Base-by-base conservation (phyloP, 2,888 invertebrate species). In the Agonopterix alstromeriana region DNA sequence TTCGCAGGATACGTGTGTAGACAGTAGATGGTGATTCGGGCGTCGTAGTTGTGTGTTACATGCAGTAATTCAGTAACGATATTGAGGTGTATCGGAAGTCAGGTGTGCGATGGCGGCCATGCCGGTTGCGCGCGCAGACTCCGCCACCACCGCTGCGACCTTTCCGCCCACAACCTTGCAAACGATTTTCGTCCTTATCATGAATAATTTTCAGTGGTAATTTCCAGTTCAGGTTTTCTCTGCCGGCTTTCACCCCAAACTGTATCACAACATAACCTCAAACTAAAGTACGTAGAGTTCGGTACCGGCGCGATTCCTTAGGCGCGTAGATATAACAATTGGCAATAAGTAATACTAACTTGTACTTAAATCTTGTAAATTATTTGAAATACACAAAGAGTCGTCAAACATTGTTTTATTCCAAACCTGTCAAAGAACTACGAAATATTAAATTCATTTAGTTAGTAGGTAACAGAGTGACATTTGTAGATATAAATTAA, bases 221-320 rank as follows among this genome's bases (percentile, higher is more conserved):
- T 72, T 80, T 65, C 63, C 58, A 62, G 53, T 61, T 53, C 53
- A 55, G 58, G 57, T 53, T 63, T 62, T 62, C 57, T 57, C 62
- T 61, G 65, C 78, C 83, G 83, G 81, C 77, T 78, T 82, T 73
- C 77, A 67, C 69, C 67, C 69, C 71, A 73, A 82, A 82, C 76
- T 76, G 77, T 77, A 79, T 85, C 82, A 88, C 82, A 88, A 88
- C 87, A 88, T 88, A 88, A 87, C 88, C 88, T 87, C 83, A 83
- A 82, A 73, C 65, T 73, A 60, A 67, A 70, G 72, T 80, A 79
- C 68, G 77, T 78, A 79, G 71, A 72, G 72, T 74, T 74, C 73
- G 72, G 68, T 69, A 76, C 74, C 77, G 80, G 73, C 69, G 75
- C 78, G 72, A 68, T 73, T 69, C 68, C 67, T 64, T 60, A 57